Evolutionary conservation across 2,888 invertebrate genomes (phyloP).

Genomic region (Tinea trinotella): DNA sequence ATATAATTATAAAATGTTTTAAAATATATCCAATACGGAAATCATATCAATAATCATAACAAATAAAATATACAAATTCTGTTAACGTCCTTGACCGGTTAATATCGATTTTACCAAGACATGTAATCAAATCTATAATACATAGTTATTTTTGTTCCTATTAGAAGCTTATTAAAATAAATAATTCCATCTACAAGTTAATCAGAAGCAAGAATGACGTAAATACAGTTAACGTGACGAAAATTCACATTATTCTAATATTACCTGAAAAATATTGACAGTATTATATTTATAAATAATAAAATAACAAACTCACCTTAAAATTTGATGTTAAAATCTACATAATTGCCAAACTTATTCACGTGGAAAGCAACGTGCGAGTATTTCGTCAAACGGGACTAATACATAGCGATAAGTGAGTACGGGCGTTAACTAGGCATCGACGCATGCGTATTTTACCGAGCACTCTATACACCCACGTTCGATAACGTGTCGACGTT

Average conservation of each 20-base stretch:
- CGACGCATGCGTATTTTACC: neutral
- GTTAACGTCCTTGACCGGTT: too few relatives aligned
- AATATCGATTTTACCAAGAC: neutral
- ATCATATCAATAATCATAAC: too few relatives aligned
- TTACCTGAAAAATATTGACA: neutral
- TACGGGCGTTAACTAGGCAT: slow-evolving; percentile 3
- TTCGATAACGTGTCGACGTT: slow-evolving; percentile 7
- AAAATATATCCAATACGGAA: too few relatives aligned
- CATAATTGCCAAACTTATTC: neutral
- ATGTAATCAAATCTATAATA: too few relatives aligned
- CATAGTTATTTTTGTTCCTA: too few relatives aligned
- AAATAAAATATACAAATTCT: too few relatives aligned
- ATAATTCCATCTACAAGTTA: too few relatives aligned
- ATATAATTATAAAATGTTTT: too few relatives aligned
- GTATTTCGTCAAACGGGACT: neutral
- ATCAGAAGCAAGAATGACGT: too few relatives aligned
- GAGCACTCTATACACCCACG: neutral
- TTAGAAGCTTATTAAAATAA: too few relatives aligned
- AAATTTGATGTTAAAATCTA: neutral
- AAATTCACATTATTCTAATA: neutral
- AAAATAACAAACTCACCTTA: neutral
- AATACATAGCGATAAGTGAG: neutral
- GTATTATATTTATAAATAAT: neutral
- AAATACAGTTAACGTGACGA: too few relatives aligned
- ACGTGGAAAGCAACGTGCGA: slow-evolving; percentile 5